phyloP scores from a whole-genome alignment of 1,140 invertebrate genomes.

The Drosophila lowei region DNA sequence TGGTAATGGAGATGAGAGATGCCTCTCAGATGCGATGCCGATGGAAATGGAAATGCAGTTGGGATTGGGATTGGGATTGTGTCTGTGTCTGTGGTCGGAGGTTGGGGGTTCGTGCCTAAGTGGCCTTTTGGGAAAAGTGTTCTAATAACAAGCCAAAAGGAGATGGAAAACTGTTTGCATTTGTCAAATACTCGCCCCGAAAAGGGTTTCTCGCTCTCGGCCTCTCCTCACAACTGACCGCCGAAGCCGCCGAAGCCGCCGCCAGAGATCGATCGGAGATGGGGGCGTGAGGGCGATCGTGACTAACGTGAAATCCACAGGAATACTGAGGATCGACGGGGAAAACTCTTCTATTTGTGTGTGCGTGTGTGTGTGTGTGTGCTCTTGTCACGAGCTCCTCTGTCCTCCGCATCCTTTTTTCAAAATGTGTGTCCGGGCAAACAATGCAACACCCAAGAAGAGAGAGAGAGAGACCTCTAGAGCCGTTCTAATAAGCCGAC shows the following conservation, averaged over 20 bases:
- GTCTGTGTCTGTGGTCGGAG: background rate
- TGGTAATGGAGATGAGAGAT: constrained; percentile 15
- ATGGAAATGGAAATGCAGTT: background rate
- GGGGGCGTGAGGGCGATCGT: constrained; percentile 2
- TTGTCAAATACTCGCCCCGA: constrained; percentile 68
- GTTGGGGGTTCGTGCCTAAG: constrained; percentile 71
- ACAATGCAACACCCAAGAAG: constrained; percentile 52
- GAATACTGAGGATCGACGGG: background rate
- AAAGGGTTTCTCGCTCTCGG: constrained; percentile 62
- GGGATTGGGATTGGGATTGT: background rate
- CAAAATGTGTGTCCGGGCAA: constrained; percentile 65
- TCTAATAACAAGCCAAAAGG: constrained; percentile 74
- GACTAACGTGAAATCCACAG: constrained; percentile 5
- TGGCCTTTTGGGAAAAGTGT: constrained; percentile 77
- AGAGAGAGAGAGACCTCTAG: background rate
- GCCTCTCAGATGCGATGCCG: background rate
- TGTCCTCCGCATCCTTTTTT: constrained; percentile 57
- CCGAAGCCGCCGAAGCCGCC: background rate
- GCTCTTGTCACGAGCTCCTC: constrained; percentile 45
- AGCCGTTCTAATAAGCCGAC: constrained; percentile 76
- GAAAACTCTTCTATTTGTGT: constrained; percentile 9
- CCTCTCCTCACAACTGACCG: constrained; percentile 48
- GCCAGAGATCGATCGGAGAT: background rate
- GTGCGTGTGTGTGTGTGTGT: constrained; percentile 23
- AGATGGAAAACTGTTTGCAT: constrained; percentile 71